phyloP scores from a whole-genome alignment of 2,888 invertebrate species.

The Nymphalis polychloros region DNA sequence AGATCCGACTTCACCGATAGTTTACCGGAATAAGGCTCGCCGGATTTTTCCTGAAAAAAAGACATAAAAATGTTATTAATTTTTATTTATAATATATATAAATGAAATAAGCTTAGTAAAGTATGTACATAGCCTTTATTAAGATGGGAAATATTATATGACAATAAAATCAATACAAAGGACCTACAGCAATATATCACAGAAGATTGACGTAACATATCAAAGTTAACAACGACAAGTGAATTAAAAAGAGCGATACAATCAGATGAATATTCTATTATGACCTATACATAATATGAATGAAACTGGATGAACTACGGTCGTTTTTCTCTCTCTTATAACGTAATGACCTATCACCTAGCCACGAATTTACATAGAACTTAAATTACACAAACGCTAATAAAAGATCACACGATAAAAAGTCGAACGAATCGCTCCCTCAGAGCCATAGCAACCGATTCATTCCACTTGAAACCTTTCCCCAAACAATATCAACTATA shows the following conservation, averaged over 20 bases:
- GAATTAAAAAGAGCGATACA: no score
- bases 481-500: conserved; percentile 42
- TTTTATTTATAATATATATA: background rate
- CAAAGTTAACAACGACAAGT: no score
- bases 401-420: conserved; percentile 26
- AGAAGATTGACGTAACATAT: no score
- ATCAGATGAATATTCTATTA: no score
- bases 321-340: no score
- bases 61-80: conserved; percentile 39
- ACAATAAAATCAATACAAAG: no score
- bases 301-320: no score
- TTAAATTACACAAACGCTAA: background rate
- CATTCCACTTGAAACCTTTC: conserved; percentile 37
- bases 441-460: conserved; percentile 38
- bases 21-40: conserved; percentile 88
- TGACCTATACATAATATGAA: no score
- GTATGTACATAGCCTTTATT: no score
- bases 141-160: no score
- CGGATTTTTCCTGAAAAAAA: conserved; percentile 90
- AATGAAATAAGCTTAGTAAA: no score
- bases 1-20: conserved; percentile 91
- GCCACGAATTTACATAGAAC: conserved; percentile 16
- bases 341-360: conserved; percentile 2
- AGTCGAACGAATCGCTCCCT: conserved; percentile 28
- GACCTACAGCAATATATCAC: no score